Evolutionary conservation across 2,888 invertebrate species (phyloP).

Genomic region (Chirona hameri): DNA sequence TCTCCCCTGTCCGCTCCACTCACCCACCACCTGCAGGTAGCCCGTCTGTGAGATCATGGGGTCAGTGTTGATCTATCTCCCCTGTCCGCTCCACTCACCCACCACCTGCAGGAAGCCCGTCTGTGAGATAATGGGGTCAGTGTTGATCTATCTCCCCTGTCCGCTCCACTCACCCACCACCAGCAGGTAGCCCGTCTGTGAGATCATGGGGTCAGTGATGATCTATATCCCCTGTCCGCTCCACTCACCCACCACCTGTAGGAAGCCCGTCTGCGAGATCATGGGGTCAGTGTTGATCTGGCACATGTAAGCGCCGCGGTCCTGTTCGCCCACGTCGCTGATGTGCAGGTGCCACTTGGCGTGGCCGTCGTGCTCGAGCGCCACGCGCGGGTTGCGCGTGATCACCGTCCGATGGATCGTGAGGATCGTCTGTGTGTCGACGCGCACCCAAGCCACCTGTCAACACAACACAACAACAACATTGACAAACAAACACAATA

Average conservation of each 20-base stretch:
- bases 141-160: no score
- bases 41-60: no score
- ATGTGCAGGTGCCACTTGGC: slow-evolving; percentile 78
- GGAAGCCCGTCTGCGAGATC: slow-evolving; percentile 40
- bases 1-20: no score
- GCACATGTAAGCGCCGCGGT: slow-evolving; percentile 60
- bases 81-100: no score
- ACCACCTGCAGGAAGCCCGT: no score
- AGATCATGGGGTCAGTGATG: slow-evolving; percentile 42
- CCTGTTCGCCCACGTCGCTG: slow-evolving; percentile 83
- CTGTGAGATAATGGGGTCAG: no score
- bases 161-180: slow-evolving; percentile 38
- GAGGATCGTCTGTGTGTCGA: slow-evolving; percentile 86
- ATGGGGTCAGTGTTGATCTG: slow-evolving; percentile 43
- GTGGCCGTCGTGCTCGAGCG: slow-evolving; percentile 50
- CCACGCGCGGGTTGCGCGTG: slow-evolving; percentile 83
- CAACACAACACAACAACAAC: no score
- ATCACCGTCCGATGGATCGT: slow-evolving; percentile 89
- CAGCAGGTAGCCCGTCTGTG: slow-evolving; percentile 40
- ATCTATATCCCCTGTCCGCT: no score
- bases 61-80: no score
- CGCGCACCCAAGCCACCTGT: slow-evolving; percentile 89
- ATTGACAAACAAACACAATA: no score
- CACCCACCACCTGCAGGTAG: no score
- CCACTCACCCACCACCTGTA: slow-evolving; percentile 40